A percentile compares a stretch with the other conserved stretches of the same genome.
Conservation (phyloP, 2,888 invertebrate species). For the Drosophila mayaguana region DNA sequence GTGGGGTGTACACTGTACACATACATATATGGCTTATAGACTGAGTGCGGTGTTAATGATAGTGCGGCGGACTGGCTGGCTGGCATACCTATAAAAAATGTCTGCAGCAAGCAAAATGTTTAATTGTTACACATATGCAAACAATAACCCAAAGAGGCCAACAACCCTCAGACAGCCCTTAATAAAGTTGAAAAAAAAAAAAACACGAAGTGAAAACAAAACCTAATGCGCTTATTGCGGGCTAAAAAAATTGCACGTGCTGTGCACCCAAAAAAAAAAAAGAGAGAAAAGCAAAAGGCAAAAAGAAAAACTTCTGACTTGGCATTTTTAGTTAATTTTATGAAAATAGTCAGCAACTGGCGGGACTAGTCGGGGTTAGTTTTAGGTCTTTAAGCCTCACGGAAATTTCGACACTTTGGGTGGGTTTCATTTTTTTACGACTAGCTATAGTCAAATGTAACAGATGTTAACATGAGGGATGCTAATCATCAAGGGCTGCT, state of each 20-base stretch:
- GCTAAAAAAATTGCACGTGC: constrained; percentile 76
- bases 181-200: constrained; percentile 9
- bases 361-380: constrained; percentile 60
- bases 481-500: constrained; percentile 67
- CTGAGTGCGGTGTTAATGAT: constrained; percentile 66
- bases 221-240: constrained; percentile 76
- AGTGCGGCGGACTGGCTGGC: constrained; percentile 29
- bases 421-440: constrained; percentile 39
- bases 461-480: constrained; percentile 82
- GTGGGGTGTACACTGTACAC: not conserved
- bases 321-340: constrained; percentile 71
- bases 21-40: not conserved
- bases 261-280: constrained; percentile 23
- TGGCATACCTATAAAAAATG: constrained; percentile 63
- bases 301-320: constrained; percentile 57
- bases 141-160: constrained; percentile 67
- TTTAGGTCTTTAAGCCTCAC: constrained; percentile 56
- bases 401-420: constrained; percentile 55
- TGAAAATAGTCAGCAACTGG: constrained; percentile 40
- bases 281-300: not conserved
- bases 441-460: constrained; percentile 73
- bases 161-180: constrained; percentile 48
- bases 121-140: constrained; percentile 81
- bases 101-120: constrained; percentile 73
- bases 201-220: constrained; percentile 28